Base-by-base conservation (phyloP, 2,888 invertebrate species). In the Rhagonycha fulva region DNA sequence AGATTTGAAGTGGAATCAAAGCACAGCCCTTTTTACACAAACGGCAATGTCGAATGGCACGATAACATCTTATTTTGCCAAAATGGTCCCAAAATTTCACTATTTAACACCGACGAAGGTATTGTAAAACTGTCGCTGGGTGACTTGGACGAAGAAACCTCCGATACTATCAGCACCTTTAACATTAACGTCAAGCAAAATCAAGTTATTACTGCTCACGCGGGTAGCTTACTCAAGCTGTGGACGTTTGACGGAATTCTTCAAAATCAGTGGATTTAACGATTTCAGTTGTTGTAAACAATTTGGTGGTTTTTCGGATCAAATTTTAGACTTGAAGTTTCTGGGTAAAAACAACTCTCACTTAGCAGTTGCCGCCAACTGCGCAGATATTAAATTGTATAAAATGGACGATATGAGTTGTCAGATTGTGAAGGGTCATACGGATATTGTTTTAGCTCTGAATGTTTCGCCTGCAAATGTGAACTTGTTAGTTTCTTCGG, bases 281-380 rank as follows among this genome's bases (percentile, higher is more conserved):
- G 91, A 92, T 71, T 93, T 96, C 82, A 88, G 89, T 19, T 92
- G 93, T 83, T 86, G 90, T 30, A 96, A 95, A 86, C 96, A 98
- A 91, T 93, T 98, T 85, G 92, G 96, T 82, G 99, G 99, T n/a
- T 96, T 95, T 86, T 94, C 94, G 82, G 98, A 99, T 89, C 98
- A 99, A 89, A 93, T 98, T 79, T 88, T 98, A 74, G 97, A 98
- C 86, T 89, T 97, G 26, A 92, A 92, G 81, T 95, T 94, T 84
- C 84, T 97, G 74, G 97, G 97, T 2, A 89, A 91, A 82, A 89
- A 91, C 76, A 94, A 95, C 82, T 89, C 91, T 10, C 93, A 95
- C 85, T 87, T 98, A 80, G 96, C 95, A 9, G 94, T 99, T 23
- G 98, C 98, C 4, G 97, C 98, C 5, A 99, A 99, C 86, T 97